A percentile compares a stretch with the other conserved stretches of the same genome.
phyloP scores from a whole-genome alignment of 2,113 vertebrate species.

The Sula dactylatra region DNA sequence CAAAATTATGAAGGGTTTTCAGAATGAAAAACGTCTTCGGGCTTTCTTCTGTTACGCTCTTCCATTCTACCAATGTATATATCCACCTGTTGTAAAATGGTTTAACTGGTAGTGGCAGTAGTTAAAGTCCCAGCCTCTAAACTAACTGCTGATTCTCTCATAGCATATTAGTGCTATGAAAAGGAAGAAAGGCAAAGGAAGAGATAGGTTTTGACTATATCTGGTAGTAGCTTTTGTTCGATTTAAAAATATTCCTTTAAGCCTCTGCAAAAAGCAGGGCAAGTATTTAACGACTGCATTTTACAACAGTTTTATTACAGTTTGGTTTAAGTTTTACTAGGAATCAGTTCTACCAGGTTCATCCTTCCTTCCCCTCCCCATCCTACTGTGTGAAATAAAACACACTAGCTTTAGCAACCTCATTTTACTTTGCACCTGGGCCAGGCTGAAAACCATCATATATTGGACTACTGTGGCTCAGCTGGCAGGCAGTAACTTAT shows the following conservation, averaged over 20 bases:
- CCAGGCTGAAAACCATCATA: background rate
- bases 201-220: background rate
- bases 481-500: background rate
- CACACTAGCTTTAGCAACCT: background rate
- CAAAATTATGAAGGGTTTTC: background rate
- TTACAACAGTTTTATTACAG: background rate
- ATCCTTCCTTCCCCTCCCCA: background rate
- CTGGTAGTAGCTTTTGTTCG: background rate
- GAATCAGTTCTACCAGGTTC: background rate
- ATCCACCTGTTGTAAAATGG: background rate
- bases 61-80: background rate
- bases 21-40: background rate
- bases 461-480: background rate
- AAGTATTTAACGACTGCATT: background rate
- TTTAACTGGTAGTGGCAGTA: background rate
- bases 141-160: background rate
- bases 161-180: background rate
- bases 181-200: background rate
- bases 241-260: background rate
- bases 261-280: background rate
- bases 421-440: background rate
- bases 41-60: background rate
- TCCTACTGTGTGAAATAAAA: background rate
- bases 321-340: background rate
- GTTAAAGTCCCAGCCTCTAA: background rate